Conservation (phyloP, 2,888 invertebrate species). For the Rotaria socialis region DNA sequence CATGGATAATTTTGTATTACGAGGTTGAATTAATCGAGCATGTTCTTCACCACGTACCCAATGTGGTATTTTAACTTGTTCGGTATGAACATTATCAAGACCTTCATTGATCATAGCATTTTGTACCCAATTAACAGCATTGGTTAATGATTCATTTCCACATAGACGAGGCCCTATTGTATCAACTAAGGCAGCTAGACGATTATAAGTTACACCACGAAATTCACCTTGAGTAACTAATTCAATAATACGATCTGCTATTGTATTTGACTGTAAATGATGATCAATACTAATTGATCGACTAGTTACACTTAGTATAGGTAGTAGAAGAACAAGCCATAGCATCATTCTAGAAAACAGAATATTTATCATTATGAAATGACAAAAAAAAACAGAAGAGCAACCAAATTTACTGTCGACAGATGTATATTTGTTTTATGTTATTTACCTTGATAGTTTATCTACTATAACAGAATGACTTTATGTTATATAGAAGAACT, state of each 20-base stretch:
- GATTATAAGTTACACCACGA: conserved; percentile 30
- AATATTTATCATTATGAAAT: background rate
- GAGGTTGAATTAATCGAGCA: conserved; percentile 67
- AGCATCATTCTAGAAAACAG: background rate
- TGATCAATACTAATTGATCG: background rate
- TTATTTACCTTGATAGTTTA: background rate
- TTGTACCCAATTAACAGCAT: conserved; percentile 50
- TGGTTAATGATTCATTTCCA: conserved; percentile 43
- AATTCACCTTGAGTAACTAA: conserved; percentile 1
- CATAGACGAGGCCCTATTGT: conserved; percentile 22
- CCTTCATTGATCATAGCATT: background rate
- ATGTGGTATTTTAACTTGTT: conserved; percentile 50
- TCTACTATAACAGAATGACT: background rate
- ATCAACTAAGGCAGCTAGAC: background rate
- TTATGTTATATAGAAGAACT: background rate
- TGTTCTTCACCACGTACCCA: conserved; percentile 67
- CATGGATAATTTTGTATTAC: conserved; percentile 66
- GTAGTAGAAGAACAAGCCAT: background rate
- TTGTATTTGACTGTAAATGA: background rate
- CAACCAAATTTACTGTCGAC: background rate
- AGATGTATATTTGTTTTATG: background rate
- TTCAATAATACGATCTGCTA: conserved; percentile 12
- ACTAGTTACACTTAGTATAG: background rate
- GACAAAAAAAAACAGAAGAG: background rate
- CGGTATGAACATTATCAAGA: conserved; percentile 5